Percentiles rank a stretch among this genome's conserved stretches.
Evolutionary conservation across 2,888 invertebrate species (phyloP).

Genomic region (Thera britannica): DNA sequence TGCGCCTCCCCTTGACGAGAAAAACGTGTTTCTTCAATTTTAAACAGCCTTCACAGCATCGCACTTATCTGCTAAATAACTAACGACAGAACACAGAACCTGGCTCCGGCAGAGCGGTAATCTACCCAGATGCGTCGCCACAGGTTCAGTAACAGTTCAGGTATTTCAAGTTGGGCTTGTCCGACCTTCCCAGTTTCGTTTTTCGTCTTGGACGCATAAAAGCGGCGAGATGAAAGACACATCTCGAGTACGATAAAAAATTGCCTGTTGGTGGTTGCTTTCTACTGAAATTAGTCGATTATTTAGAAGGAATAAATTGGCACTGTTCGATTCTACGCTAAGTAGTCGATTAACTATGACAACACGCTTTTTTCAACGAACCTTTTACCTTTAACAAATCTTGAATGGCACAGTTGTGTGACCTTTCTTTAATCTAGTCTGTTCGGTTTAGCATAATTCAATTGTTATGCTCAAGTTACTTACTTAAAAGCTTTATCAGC

Average conservation of each 20-base stretch:
- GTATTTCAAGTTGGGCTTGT: constrained; percentile 28
- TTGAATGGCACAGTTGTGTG: not conserved
- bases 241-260: not conserved
- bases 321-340: not conserved
- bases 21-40: constrained; percentile 19
- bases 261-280: not conserved
- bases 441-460: constrained; percentile 1
- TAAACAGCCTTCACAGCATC: constrained; percentile 39
- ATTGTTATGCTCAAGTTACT: not conserved
- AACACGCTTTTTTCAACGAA: too few species aligned
- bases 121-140: constrained; percentile 44
- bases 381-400: too few species aligned
- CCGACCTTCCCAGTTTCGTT: constrained; percentile 48
- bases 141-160: constrained; percentile 20
- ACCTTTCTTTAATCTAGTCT: not conserved
- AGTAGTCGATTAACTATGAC: too few species aligned
- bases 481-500: not conserved
- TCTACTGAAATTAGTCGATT: too few species aligned
- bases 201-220: not conserved
- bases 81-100: constrained; percentile 44
- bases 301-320: not conserved
- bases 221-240: constrained; percentile 3
- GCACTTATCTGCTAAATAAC: constrained; percentile 41
- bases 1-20: constrained; percentile 10
- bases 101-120: constrained; percentile 44